phyloP scores from a whole-genome alignment of 2,888 invertebrate genomes.

The Macaria notata region DNA sequence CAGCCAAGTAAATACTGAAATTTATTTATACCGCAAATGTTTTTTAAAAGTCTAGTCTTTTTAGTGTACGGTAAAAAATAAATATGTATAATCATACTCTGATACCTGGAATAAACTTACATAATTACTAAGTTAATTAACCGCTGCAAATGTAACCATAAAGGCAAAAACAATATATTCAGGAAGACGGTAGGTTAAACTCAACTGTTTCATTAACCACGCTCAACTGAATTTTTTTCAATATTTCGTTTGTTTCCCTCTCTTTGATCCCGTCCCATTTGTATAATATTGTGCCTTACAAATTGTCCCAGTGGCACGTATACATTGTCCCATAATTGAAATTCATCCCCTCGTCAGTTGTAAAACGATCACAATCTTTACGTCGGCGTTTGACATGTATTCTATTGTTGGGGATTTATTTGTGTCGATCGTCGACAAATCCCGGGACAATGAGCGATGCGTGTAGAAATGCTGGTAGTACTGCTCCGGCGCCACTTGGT shows the following conservation, averaged over 20 bases:
- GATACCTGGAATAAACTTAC: too few relatives aligned
- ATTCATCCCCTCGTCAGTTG: conserved; percentile 21
- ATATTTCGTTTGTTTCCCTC: conserved; percentile 8
- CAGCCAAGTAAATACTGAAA: too few relatives aligned
- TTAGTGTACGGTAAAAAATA: too few relatives aligned
- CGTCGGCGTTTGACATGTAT: conserved; percentile 21
- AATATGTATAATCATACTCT: too few relatives aligned
- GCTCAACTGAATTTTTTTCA: conserved; percentile 9
- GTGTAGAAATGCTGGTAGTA: not conserved
- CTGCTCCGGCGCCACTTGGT: conserved; percentile 36
- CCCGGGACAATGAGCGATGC: conserved; percentile 13
- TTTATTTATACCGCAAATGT: too few relatives aligned
- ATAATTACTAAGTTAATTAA: too few relatives aligned
- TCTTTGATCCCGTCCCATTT: conserved; percentile 10
- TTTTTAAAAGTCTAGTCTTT: too few relatives aligned
- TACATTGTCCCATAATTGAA: conserved; percentile 20
- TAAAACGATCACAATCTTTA: conserved; percentile 23
- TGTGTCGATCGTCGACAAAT: conserved; percentile 35
- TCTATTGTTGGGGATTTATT: conserved; percentile 31
- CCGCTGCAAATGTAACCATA: too few relatives aligned
- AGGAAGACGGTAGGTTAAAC: too few relatives aligned
- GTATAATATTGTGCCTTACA: conserved; percentile 7
- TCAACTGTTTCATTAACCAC: not conserved
- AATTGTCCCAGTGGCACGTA: conserved; percentile 8
- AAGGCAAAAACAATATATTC: too few relatives aligned